Base-by-base conservation (phyloP, 2,888 invertebrate genomes). In the Thera britannica region DNA sequence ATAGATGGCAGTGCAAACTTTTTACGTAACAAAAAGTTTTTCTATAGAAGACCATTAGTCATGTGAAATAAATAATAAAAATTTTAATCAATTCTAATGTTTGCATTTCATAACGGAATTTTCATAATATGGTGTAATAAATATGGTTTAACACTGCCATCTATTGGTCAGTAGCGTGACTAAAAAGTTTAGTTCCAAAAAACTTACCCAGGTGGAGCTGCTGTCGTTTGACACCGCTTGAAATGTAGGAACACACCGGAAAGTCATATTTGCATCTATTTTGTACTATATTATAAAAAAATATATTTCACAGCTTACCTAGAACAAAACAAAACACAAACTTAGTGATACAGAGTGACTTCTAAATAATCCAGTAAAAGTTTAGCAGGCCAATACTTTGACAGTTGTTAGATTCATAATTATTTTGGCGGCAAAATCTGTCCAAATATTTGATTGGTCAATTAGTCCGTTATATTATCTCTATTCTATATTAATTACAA, bases 151-250 rank as follows among this genome's bases (percentile, higher is more conserved):
- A 12, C 2, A 56, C 3, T 35, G 78, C 65, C 79, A 81, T 78
- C 84, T 84, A 79, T 74, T 57, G 73, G 58, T 52, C 60, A 83
- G 63, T 84, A 86, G 84, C 62, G 7, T 38, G 71, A 82, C 74
- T 75, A 73, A 63, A 55, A 12, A 2, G 3, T 12, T 41, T 59
- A 59, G 63, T 67, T 67, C 3, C n/a, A 11, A 51, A 1, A 44
- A 64, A 95, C 95, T 95, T 89, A 96, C 95, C 95, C 95, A 96
- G 84, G 95, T 94, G 83, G 95, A 94, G 90, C 94, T 94, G 90
- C 95, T 95, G 87, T 95, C 95, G 84, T 95, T 94, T 80, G 95
- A 94, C 67, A 95, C 94, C 56, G 94, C 91, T 94, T 95, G 95
- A 88, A 95, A 95, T 81, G 95, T 94, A 83, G 95, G 95, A 82